A percentile compares a stretch with the other conserved stretches of the same genome.
Conservation (phyloP, 2,113 vertebrate genomes). For the Mirza zaza region DNA sequence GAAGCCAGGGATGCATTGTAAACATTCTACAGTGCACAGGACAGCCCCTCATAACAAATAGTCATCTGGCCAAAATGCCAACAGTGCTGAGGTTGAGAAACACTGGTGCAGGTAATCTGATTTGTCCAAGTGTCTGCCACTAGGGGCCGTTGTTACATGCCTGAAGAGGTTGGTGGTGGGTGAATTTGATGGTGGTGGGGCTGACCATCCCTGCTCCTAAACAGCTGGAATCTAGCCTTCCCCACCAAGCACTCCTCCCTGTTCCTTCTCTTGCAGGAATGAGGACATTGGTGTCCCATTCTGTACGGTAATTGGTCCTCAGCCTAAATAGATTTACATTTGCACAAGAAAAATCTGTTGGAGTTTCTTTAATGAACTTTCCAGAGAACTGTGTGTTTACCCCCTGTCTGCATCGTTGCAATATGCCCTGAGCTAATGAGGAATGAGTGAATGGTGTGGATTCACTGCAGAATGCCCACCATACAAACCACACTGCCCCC, state of each 20-base stretch:
- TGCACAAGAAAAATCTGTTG: not conserved
- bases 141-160: not conserved
- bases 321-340: not conserved
- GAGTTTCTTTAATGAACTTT: not conserved
- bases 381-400: not conserved
- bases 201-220: not conserved
- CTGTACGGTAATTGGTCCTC: not conserved
- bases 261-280: not conserved
- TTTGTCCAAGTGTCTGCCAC: not conserved
- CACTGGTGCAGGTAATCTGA: not conserved
- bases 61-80: not conserved
- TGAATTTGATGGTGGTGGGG: too few relatives aligned
- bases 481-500: not conserved
- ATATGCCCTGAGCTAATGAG: not conserved
- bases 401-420: not conserved
- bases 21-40: not conserved
- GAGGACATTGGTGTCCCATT: not conserved
- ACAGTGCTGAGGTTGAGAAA: not conserved
- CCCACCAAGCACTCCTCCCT: too few relatives aligned
- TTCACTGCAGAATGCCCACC: not conserved
- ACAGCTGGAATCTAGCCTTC: not conserved
- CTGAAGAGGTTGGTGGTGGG: fast-evolving
- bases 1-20: not conserved
- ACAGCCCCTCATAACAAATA: not conserved
- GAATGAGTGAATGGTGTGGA: too few relatives aligned